These are phyloP conservation scores for Chloropsis hardwickii DNA, from an alignment of 2,113 vertebrate species.

Conservation along the genomic window DNA sequence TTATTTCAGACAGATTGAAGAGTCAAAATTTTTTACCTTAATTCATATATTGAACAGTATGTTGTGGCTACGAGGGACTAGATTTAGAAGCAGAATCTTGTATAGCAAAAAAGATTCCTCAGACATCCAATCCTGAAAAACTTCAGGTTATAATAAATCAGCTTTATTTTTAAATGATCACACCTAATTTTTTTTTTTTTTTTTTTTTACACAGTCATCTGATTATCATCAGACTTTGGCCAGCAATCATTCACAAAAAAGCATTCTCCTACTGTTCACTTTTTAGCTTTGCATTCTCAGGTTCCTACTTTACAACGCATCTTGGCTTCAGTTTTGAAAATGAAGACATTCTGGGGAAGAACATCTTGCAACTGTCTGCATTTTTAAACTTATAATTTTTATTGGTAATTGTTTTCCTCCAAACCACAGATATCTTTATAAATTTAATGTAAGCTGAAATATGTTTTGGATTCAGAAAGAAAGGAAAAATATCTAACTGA, in stretches of 20 bases:
- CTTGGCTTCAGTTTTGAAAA: not conserved
- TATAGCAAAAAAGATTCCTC: not conserved
- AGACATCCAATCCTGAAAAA: not conserved
- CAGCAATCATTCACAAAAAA: not conserved
- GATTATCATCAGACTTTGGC: not conserved
- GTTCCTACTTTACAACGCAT: not conserved
- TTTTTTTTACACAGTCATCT: not conserved
- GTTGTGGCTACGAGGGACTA: not conserved
- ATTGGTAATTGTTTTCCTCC: not conserved
- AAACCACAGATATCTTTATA: not conserved
- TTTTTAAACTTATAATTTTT: not conserved
- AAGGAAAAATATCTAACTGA: not conserved
- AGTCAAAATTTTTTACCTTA: not conserved
- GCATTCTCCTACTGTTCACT: not conserved
- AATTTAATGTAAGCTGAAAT: not conserved
- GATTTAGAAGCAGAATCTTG: not conserved
- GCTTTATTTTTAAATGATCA: not conserved
- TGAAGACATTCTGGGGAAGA: not conserved
- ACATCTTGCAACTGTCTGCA: not conserved
- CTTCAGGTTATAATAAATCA: not conserved
- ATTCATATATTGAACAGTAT: not conserved
- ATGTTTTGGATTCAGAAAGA: not conserved
- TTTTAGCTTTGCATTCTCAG: not conserved
- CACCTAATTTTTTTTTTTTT: accelerated
- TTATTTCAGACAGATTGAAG: not conserved